phyloP scores from a whole-genome alignment of 2,888 invertebrate genomes.

The Erpobdella octoculata region DNA sequence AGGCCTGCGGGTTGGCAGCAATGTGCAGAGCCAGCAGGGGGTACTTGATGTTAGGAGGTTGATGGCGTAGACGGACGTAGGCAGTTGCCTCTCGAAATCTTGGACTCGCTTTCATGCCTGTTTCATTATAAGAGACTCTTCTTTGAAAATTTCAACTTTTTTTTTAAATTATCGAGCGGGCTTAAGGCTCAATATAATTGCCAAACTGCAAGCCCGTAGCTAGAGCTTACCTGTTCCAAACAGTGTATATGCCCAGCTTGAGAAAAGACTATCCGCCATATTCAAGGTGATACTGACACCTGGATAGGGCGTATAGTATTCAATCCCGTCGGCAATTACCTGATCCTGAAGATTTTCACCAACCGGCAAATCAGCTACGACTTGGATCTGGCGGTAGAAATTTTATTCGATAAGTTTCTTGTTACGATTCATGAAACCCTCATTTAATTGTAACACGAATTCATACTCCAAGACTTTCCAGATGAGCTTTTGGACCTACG shows the following conservation, averaged over 20 bases:
- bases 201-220: too few species aligned
- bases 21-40: conserved; percentile 38
- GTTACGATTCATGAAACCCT: not conserved
- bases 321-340: conserved; percentile 41
- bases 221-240: conserved; percentile 36
- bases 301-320: conserved; percentile 38
- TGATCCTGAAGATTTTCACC: conserved; percentile 49
- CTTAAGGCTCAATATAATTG: not conserved
- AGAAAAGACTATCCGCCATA: conserved; percentile 40
- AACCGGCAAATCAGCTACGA: conserved; percentile 46
- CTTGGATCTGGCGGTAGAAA: conserved; percentile 42
- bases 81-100: conserved; percentile 39
- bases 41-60: conserved; percentile 39
- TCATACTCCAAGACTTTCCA: conserved; percentile 36
- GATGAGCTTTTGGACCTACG: conserved; percentile 39
- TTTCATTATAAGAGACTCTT: not conserved
- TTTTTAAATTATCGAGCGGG: not conserved
- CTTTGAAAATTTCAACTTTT: not conserved
- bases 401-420: not conserved
- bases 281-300: conserved; percentile 40
- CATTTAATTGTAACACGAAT: not conserved
- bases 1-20: conserved; percentile 37
- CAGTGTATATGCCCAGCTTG: conserved; percentile 37
- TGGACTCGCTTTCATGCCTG: conserved; percentile 39
- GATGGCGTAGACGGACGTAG: conserved; percentile 36